Base-by-base conservation (phyloP, 2,113 vertebrate species). In the Leptobrachium leishanense region DNA sequence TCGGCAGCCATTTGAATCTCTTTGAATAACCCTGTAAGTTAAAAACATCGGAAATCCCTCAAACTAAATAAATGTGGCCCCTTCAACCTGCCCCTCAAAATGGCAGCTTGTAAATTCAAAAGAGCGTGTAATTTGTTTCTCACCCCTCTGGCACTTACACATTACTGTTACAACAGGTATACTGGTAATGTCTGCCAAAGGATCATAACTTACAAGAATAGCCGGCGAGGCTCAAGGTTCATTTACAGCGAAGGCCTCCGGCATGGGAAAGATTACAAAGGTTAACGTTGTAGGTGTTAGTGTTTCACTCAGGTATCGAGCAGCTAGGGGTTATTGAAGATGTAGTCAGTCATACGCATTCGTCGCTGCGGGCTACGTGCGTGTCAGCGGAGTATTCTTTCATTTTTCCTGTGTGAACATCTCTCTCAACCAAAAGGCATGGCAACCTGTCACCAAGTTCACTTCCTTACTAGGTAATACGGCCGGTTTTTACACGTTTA, bases 291-390 rank as follows among this genome's bases (percentile, higher is more conserved):
- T 68, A 42, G 50, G 54, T 50, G 55, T 67, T 77, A 50, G 76
- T 62, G 67, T 77, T 65, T 72, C 67, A 71, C 43, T 11, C 39
- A 41, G 54, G 53, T 55, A 73, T 6, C 40, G 11, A 41, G 53
- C 64, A 50, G 7, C 9, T 59, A 43, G 57, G 44, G 73, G 41
- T 13, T 44, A 43, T 15, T 46, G 31, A 46, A 64, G 44, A 43
- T 53, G 44, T 31, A 39, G 43, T 50, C 41, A 54, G 6, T 55
- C 64, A 76, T 40, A 59, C n/a, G 40, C 67, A 59, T 40, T 57
- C 5, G 57, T 81, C n/a, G 71, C 78, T 74, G 43, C 9, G 64
- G 72, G 78, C 71, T 74, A 81, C 78, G 46, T 68, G 64, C 31
- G 65, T 67, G 20, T 72, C 20, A 54, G 50, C 10, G 20, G 50